Percentiles rank a stretch among this genome's conserved stretches.
Conservation (phyloP, 2,888 invertebrate species). For the Lissocephala sabroskyi region DNA sequence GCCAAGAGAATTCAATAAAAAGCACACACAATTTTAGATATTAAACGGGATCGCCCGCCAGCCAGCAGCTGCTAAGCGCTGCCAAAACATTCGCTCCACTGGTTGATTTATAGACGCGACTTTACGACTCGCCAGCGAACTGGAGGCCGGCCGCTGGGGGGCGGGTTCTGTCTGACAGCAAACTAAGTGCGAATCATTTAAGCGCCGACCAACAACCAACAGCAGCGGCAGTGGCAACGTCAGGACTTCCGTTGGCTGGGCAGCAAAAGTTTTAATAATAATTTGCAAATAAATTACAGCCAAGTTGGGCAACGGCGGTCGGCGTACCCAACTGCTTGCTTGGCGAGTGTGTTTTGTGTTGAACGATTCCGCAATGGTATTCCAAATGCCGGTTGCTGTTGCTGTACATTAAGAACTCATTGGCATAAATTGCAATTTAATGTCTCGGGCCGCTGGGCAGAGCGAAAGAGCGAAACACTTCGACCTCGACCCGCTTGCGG, state of each 20-base stretch:
- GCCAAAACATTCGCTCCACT: background rate
- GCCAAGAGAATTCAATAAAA: background rate
- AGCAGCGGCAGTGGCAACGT: background rate
- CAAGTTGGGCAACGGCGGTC: constrained; percentile 46
- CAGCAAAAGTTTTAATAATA: constrained; percentile 66
- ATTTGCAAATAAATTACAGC: constrained; percentile 67
- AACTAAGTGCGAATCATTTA: constrained; percentile 57
- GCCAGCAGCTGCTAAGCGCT: constrained; percentile 7
- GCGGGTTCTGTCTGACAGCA: constrained; percentile 47
- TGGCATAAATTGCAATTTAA: constrained; percentile 69
- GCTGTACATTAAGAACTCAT: constrained; percentile 66
- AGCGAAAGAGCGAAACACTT: background rate
- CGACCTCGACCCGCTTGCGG: background rate
- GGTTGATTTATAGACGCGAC: constrained; percentile 53
- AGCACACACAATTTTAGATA: background rate
- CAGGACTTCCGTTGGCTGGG: constrained; percentile 14
- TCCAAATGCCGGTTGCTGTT: constrained; percentile 15
- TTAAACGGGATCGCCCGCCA: background rate
- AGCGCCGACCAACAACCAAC: background rate
- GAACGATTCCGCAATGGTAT: constrained; percentile 21
- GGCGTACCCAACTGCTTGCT: background rate
- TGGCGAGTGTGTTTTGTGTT: constrained; percentile 4
- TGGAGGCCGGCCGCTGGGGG: constrained; percentile 18
- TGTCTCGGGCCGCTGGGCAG: constrained; percentile 31
- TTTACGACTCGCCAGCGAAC: constrained; percentile 29